Percentiles rank a stretch among this genome's conserved stretches.
phyloP scores from a whole-genome alignment of 2,888 invertebrate genomes.

The Didymodactylos carnosus region DNA sequence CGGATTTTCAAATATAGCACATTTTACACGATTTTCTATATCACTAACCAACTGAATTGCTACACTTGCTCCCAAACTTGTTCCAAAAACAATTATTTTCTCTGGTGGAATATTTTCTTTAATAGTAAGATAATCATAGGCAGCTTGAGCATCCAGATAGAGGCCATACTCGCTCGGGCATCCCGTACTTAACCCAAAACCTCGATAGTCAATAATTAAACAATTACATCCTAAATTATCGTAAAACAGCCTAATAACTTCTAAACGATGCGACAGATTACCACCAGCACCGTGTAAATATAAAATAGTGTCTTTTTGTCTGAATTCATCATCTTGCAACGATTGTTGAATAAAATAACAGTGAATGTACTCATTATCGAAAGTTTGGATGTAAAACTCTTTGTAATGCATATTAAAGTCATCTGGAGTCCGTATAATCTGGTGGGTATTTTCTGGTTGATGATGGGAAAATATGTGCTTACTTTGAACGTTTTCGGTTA shows the following conservation, averaged over 20 bases:
- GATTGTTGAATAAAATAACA: background rate
- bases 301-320: background rate
- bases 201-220: background rate
- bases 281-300: slow-evolving; percentile 1
- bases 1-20: slow-evolving; percentile 65
- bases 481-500: background rate
- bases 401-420: background rate
- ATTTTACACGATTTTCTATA: background rate
- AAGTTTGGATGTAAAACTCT: background rate
- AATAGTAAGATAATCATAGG: slow-evolving; percentile 59
- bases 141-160: slow-evolving; percentile 64
- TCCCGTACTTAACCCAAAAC: slow-evolving; percentile 67
- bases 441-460: background rate
- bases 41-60: slow-evolving; percentile 36
- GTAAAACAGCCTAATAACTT: background rate
- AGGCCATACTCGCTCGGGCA: slow-evolving; percentile 59
- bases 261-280: background rate
- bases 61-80: slow-evolving; percentile 71
- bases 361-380: background rate
- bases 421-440: background rate
- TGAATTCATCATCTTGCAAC: background rate
- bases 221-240: background rate
- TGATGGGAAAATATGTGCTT: background rate
- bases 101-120: slow-evolving; percentile 61
- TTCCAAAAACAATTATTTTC: slow-evolving; percentile 67